Percentiles rank a stretch among this genome's conserved stretches.
Evolutionary conservation across 2,888 invertebrate genomes (phyloP).

Genomic region (Dicyrtomina minuta): DNA sequence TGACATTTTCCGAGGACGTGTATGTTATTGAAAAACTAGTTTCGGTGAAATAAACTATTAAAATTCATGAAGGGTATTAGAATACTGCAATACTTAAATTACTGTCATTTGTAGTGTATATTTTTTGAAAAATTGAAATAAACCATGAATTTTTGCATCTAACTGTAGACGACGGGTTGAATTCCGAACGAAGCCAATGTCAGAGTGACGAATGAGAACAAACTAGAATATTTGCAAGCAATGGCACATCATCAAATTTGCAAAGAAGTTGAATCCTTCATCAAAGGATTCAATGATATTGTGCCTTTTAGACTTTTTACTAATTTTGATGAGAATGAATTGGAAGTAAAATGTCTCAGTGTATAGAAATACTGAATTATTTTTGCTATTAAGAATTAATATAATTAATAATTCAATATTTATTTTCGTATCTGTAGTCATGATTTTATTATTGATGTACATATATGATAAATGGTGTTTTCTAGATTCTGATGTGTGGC

Average conservation of each 20-base stretch:
- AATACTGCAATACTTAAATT: neutral
- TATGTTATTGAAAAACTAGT: constrained; percentile 55
- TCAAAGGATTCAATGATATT: constrained; percentile 59
- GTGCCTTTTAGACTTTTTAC: constrained; percentile 59
- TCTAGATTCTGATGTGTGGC: too few species aligned
- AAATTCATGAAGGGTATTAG: neutral
- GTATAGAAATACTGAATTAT: too few species aligned
- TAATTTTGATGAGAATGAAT: too few species aligned
- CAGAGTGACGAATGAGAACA: constrained; percentile 58
- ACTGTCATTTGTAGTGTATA: neutral
- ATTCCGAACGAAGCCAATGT: constrained; percentile 57
- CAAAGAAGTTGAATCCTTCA: too few species aligned
- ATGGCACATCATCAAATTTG: too few species aligned
- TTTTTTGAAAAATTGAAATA: neutral
- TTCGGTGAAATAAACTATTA: constrained; percentile 46
- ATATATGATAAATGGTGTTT: too few species aligned
- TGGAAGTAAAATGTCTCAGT: too few species aligned
- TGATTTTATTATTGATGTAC: too few species aligned
- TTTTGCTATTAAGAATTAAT: too few species aligned
- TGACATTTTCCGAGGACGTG: too few species aligned
- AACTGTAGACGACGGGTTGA: constrained; percentile 57
- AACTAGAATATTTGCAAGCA: constrained; percentile 58
- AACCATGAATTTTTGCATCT: constrained; percentile 2
- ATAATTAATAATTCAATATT: too few species aligned
- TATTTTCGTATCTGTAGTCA: too few species aligned